A percentile compares a stretch with the other conserved stretches of the same genome.
Evolutionary conservation across 2,797 vertebrate species (phyloP).

Genomic region (Atherinosoma microstoma): DNA sequence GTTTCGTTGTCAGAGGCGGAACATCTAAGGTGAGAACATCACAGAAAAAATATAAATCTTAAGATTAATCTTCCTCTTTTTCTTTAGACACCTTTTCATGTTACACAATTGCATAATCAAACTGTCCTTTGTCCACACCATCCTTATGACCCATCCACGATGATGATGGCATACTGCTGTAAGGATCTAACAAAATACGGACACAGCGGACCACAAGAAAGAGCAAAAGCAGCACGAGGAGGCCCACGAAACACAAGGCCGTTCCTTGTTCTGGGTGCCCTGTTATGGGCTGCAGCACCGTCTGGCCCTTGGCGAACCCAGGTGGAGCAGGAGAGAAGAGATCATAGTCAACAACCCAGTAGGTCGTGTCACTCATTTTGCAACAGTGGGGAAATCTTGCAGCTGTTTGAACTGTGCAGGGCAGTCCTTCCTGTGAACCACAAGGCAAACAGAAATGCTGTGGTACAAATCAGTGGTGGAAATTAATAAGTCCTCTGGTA

Average conservation of each 20-base stretch:
- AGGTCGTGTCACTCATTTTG: slow-evolving; percentile 77
- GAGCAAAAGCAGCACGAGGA: slow-evolving; percentile 90
- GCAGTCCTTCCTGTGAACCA: slow-evolving; percentile 30
- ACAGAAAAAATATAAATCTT: neutral
- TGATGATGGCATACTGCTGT: slow-evolving; percentile 94
- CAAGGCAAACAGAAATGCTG: slow-evolving; percentile 32
- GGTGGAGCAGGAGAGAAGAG: slow-evolving; percentile 62
- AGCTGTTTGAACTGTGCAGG: slow-evolving; percentile 10
- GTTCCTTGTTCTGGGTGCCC: slow-evolving; percentile 90
- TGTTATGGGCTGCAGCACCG: slow-evolving; percentile 52
- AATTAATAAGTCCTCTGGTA: slow-evolving; percentile 53
- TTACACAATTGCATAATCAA: slow-evolving; percentile 91
- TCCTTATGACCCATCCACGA: slow-evolving; percentile 95
- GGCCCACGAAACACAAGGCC: slow-evolving; percentile 91
- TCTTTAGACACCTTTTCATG: neutral
- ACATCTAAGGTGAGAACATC: neutral
- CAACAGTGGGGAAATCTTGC: neutral
- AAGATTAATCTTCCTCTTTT: neutral
- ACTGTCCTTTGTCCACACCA: slow-evolving; percentile 91
- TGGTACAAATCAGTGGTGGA: slow-evolving; percentile 33
- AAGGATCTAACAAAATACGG: slow-evolving; percentile 93
- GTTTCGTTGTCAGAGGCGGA: slow-evolving; percentile 6
- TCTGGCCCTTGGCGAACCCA: slow-evolving; percentile 71
- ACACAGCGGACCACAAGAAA: slow-evolving; percentile 93
- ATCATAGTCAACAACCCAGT: slow-evolving; percentile 79